Base-by-base conservation (phyloP, 2,113 vertebrate genomes). In the Orthonyx spaldingii region DNA sequence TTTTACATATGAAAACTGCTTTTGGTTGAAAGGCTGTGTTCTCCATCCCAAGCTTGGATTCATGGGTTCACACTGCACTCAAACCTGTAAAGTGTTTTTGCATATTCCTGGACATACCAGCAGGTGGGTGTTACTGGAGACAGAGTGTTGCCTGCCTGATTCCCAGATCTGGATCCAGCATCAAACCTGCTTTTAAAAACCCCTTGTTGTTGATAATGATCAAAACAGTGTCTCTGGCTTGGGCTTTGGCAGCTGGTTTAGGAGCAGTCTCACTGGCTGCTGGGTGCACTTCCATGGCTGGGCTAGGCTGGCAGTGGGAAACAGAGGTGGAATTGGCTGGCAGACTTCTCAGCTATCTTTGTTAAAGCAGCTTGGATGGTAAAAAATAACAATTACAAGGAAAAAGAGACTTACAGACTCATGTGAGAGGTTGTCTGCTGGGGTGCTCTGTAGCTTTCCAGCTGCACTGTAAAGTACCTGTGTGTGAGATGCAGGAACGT, bases 111-210 rank as follows among this genome's bases (percentile, higher is more conserved):
- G 87, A 76, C 61, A 19, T 59, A 28, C 69, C 61, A 78, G 94
- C 53, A 84, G 70, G n/a, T 80, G 72, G 79, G 59, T 89, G 70
- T 80, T 93, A 60, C 66, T 53, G 78, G 56, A 92, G 86, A 52
- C 64, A 21, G 26, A 39, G 87, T 49, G 27, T 46, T 61, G 21
- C 56, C 74, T 93, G n/a, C 69, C 66, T 96, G 83, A 72, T 90
- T 49, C 84, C 86, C 57, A 65, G 90, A 88, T 68, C 77, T 90
- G 85, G 77, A 93, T 93, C 94, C 88, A 87, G 84, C 88, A 96
- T 89, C 93, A 79, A 82, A 75, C 76, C 72, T 90, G 41, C 35
- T 82, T 69, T 83, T 47, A 52, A 86, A 83, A 93, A 15, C 35
- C 27, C 35, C 23, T 22, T 47, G 2, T 37, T 37, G 11, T n/a